Evolutionary conservation across 2,888 invertebrate species (phyloP), one percentile per base, ranked within the genome.

Genomic region (Tenthredo amoena): DNA sequence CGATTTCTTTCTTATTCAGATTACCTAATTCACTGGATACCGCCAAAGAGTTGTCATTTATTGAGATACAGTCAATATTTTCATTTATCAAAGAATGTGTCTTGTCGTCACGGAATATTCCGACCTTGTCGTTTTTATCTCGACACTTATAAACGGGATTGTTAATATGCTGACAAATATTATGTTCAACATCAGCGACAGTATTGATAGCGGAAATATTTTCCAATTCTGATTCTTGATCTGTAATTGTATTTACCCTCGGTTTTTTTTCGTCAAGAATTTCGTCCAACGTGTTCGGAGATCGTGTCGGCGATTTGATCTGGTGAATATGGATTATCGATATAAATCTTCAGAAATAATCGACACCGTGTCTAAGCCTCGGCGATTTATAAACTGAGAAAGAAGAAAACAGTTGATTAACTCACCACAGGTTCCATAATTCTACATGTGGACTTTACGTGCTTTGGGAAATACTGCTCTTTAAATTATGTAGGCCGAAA

Each of bases 341-440:
- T 71, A 31, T 34, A 31, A 12, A 31, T 12, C 21, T 21, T 50
- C 1, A 18, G 18, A 50, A 5, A 9, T 1, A 58, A n/a, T 58
- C n/a, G 9, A 21, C 1, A 58, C 0, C n/a, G 21, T 21, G n/a
- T 58, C n/a, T 58, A 58, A 58, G 9, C 7, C n/a, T 58, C 58
- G 2, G 7, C 9, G 21, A 58, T 26, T n/a, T 0, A 58, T 58
- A 58, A 58, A 58, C 21, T n/a, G 9, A 34, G 2, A 15, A 37
- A 71, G 31, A 34, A 2, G 21, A 21, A 58, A 58, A 58, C 58
- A 26, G 21, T 58, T 34, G 34, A 34, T 21, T 12, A 7, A 71
- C 68, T 71, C 31, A 71, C 68, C 68, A 12, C 68, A 34, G 34
- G 34, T 34, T 71, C 68, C 68, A 71, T 71, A 18, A 58, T 58